phyloP scores from a whole-genome alignment of 2,797 vertebrate genomes.

The Percopsis omiscomaycus region DNA sequence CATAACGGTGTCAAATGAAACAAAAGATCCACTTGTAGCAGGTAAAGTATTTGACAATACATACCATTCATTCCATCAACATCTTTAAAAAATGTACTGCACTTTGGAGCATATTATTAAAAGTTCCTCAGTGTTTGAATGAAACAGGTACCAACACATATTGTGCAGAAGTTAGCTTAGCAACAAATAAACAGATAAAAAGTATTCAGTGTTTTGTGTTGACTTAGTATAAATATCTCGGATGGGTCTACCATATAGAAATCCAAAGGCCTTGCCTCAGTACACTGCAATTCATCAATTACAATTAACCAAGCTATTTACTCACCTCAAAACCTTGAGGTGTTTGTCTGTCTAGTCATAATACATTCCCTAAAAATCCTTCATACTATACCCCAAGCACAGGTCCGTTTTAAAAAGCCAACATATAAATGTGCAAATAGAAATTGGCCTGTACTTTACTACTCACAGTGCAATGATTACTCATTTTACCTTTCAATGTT shows the following conservation, averaged over 20 bases:
- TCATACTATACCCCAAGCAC: conserved; percentile 83
- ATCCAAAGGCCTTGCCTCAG: conserved; percentile 59
- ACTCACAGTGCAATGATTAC: conserved; percentile 97
- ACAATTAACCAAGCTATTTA: conserved; percentile 58
- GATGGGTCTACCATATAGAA: conserved; percentile 67
- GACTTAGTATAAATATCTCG: conserved; percentile 86
- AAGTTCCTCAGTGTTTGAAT: conserved; percentile 76
- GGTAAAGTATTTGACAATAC: conserved; percentile 64
- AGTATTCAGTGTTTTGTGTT: conserved; percentile 91
- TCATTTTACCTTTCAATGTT: conserved; percentile 71
- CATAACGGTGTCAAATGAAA: conserved; percentile 56
- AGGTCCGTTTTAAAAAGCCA: conserved; percentile 78
- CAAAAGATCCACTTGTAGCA: conserved; percentile 67
- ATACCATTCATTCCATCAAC: conserved; percentile 72
- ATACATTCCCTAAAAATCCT: conserved; percentile 81
- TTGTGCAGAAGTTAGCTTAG: conserved; percentile 80
- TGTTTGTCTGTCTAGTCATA: conserved; percentile 59
- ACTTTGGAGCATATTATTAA: conserved; percentile 64
- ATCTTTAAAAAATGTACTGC: conserved; percentile 73
- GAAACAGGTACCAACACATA: conserved; percentile 81
- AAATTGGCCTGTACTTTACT: conserved; percentile 93
- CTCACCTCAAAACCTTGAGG: conserved; percentile 54
- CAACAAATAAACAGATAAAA: conserved; percentile 81
- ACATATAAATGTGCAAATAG: conserved; percentile 97
- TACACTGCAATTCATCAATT: conserved; percentile 65